phyloP scores from a whole-genome alignment of 2,888 invertebrate genomes.

The Parnassius smintheus region DNA sequence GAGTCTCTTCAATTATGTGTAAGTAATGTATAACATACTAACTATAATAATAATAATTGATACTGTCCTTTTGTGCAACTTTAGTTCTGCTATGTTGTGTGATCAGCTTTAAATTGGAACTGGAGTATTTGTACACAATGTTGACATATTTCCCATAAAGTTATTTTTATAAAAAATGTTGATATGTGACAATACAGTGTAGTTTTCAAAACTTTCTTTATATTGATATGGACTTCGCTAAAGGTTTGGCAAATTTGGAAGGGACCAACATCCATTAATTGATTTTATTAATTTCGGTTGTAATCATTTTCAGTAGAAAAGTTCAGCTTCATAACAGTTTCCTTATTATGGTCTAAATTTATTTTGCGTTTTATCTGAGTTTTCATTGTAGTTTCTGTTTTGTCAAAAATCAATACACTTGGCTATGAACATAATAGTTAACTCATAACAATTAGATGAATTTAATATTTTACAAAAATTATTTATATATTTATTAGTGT shows the following conservation, averaged over 20 bases:
- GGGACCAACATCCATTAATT: constrained; percentile 73
- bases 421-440: constrained; percentile 70
- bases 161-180: constrained; percentile 76
- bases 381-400: constrained; percentile 52
- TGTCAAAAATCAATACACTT: constrained; percentile 50
- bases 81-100: constrained; percentile 78
- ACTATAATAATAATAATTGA: constrained; percentile 63
- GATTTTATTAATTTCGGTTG: constrained; percentile 46
- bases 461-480: constrained; percentile 53
- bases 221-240: constrained; percentile 50
- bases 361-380: constrained; percentile 62
- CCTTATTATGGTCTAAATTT: constrained; percentile 48
- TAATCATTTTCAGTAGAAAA: constrained; percentile 48
- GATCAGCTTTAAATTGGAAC: constrained; percentile 77
- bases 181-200: constrained; percentile 77
- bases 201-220: constrained; percentile 61
- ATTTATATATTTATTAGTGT: constrained; percentile 63
- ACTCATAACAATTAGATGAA: constrained; percentile 52
- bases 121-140: constrained; percentile 73
- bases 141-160: constrained; percentile 69
- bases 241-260: constrained; percentile 68
- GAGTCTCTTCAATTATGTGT: constrained; percentile 76
- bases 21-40: constrained; percentile 74
- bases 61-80: constrained; percentile 76
- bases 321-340: constrained; percentile 40